Base-by-base conservation (phyloP, 2,113 vertebrate genomes). In the Neopipo cinnamomea region DNA sequence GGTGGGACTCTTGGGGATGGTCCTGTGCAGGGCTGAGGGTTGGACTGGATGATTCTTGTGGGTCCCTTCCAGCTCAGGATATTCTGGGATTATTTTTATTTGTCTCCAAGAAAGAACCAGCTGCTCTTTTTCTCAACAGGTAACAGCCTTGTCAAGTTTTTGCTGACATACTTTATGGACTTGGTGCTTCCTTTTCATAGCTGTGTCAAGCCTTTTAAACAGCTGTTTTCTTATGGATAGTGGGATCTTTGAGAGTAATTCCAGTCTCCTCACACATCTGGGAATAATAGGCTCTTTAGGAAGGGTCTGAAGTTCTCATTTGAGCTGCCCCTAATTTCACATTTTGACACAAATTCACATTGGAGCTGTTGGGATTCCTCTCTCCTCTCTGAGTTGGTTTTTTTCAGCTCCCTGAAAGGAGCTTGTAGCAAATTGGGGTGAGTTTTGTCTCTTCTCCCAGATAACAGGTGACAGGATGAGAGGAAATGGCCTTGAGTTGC, bases 261-360 rank as follows among this genome's bases (percentile, higher is more conserved):
- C 28, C 14, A 11, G 7, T 75, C 42, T 78, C 25, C 5, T 71
- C 2, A 3, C 12, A 1, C 8, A 1, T 15, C 1, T 20, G 22
- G 30, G 21, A 71, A 27, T 24, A 25, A 28, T 1, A 42, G 12
- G 4, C 30, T 8, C 18, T 35, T 61, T 50, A 41, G 42, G 39
- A 89, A 42, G n/a, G 25, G 23, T n/a, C 49, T 52, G 49, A 66
- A 86, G 39, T 50, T 76, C 8, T 61, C 16, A 6, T 44, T 35
- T 47, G 72, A 76, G 33, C 61, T 49, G 11, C 12, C 42, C 22
- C 37, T 13, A 14, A 20, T 30, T 5, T 55, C 8, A 16, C 0
- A 0, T 55, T 71, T 47, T 71, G n/a, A 21, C 49, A 17, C 41
- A 18, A 31, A 63, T 52, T 66, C 31, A 10, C 11, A 8, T 30